Conservation (phyloP, 2,113 vertebrate species). For the Gavia stellata region DNA sequence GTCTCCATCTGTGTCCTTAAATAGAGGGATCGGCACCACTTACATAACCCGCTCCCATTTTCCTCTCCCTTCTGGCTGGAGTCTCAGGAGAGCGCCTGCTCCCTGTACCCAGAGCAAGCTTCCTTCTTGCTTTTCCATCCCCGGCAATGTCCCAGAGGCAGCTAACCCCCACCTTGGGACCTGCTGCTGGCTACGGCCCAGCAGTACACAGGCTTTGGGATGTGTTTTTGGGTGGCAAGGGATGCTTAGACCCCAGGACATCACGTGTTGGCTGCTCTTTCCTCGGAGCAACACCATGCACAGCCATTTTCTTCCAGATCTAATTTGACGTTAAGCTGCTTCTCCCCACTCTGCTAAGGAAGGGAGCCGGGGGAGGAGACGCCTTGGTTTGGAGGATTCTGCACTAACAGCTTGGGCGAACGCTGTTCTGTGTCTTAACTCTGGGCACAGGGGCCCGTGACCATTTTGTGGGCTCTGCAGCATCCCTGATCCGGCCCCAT, state of each 20-base stretch:
- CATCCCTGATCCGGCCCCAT: not conserved
- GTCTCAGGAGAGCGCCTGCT: not conserved
- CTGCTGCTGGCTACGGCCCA: accelerated
- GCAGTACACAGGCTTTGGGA: not conserved
- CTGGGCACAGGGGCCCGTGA: accelerated
- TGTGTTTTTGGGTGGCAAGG: not conserved
- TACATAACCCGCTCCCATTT: not conserved
- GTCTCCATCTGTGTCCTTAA: not conserved
- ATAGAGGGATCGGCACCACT: not conserved
- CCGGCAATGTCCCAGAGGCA: not conserved
- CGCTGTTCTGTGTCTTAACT: not conserved
- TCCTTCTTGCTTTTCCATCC: not conserved
- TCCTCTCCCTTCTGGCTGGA: not conserved
- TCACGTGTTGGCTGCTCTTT: not conserved
- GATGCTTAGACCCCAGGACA: not conserved
- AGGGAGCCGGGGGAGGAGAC: not conserved
- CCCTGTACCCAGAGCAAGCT: not conserved
- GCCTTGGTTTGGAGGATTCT: not conserved
- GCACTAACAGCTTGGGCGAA: not conserved
- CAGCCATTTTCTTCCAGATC: not conserved
- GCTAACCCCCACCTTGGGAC: not conserved
- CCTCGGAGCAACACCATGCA: not conserved
- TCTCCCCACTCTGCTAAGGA: not conserved
- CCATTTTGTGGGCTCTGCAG: not conserved
- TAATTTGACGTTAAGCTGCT: not conserved